Percentiles rank a stretch among this genome's conserved stretches.
These are phyloP conservation scores for Caenorhabditis drosophilae DNA, from an alignment of 2,888 invertebrate species.

Conservation along the genomic window DNA sequence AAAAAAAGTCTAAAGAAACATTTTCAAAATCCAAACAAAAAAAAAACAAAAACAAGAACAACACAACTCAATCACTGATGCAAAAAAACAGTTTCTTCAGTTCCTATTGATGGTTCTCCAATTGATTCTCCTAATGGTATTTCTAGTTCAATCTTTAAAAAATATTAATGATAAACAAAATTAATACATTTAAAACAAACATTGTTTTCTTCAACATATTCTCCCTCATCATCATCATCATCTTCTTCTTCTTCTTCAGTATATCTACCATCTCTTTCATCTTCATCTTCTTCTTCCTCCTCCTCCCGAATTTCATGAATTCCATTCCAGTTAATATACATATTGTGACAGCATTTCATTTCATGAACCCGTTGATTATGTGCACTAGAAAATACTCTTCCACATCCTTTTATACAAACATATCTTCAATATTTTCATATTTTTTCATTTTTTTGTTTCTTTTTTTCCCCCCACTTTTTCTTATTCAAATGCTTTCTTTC, in stretches of 20 bases:
- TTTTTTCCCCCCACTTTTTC: slow-evolving; percentile 35
- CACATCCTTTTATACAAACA: slow-evolving; percentile 59
- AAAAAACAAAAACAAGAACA: background rate
- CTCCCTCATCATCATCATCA: slow-evolving; percentile 9
- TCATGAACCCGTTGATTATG: slow-evolving; percentile 48
- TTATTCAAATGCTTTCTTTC: slow-evolving; percentile 47
- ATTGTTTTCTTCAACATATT: slow-evolving; percentile 10
- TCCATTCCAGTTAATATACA: slow-evolving; percentile 7
- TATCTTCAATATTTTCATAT: slow-evolving; percentile 30
- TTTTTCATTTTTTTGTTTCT: background rate
- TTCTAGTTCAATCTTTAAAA: no score
- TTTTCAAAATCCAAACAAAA: slow-evolving; percentile 1
- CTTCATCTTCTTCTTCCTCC: background rate
- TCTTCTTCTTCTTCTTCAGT: no score
- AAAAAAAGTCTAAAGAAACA: slow-evolving; percentile 3
- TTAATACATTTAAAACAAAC: background rate
- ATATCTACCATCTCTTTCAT: background rate
- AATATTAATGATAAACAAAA: no score
- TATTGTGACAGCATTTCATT: slow-evolving; percentile 29
- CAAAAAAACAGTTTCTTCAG: slow-evolving; percentile 14
- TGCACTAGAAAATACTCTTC: slow-evolving; percentile 45
- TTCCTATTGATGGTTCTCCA: background rate
- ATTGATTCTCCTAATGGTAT: slow-evolving; percentile 1
- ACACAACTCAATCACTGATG: slow-evolving; percentile 14
- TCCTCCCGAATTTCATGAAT: background rate